Conservation (phyloP, 2,113 vertebrate genomes). For the Hyla sarda region DNA sequence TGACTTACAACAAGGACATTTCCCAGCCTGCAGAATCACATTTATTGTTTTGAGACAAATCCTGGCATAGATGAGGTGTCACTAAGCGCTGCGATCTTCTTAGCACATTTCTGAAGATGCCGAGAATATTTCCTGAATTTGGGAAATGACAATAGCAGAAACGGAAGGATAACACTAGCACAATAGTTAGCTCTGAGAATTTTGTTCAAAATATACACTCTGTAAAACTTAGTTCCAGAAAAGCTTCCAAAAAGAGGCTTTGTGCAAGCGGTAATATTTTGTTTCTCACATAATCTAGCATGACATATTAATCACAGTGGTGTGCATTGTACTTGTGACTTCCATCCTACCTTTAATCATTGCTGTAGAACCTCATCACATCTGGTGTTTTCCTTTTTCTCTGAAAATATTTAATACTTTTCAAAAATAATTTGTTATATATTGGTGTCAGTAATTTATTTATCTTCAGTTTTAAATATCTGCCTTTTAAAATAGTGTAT, state of each 20-base stretch:
- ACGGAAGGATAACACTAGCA: conserved; percentile 52
- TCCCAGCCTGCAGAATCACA: conserved; percentile 4
- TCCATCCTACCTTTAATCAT: conserved; percentile 14
- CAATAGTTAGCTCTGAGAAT: conserved; percentile 33
- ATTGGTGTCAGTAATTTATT: background rate
- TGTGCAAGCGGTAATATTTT: conserved; percentile 19
- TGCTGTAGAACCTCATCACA: conserved; percentile 15
- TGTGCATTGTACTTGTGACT: conserved; percentile 17
- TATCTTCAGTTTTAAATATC: background rate
- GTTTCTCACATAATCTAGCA: conserved; percentile 53
- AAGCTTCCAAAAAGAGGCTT: conserved; percentile 37
- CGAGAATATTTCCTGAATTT: conserved; percentile 54
- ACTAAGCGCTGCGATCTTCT: conserved; percentile 57
- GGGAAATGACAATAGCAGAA: conserved; percentile 59
- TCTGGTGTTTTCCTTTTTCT: background rate
- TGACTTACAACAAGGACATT: conserved; percentile 27
- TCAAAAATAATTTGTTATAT: background rate
- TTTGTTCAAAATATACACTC: conserved; percentile 53
- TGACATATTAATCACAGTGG: conserved; percentile 27
- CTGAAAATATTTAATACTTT: background rate
- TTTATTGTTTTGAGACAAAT: conserved; percentile 53
- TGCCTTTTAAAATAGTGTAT: background rate
- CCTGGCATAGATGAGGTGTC: conserved; percentile 51
- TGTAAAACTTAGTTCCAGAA: conserved; percentile 9
- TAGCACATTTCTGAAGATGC: conserved; percentile 59